phyloP scores from a whole-genome alignment of 2,797 vertebrate species.

The Sebastiscus tertius region DNA sequence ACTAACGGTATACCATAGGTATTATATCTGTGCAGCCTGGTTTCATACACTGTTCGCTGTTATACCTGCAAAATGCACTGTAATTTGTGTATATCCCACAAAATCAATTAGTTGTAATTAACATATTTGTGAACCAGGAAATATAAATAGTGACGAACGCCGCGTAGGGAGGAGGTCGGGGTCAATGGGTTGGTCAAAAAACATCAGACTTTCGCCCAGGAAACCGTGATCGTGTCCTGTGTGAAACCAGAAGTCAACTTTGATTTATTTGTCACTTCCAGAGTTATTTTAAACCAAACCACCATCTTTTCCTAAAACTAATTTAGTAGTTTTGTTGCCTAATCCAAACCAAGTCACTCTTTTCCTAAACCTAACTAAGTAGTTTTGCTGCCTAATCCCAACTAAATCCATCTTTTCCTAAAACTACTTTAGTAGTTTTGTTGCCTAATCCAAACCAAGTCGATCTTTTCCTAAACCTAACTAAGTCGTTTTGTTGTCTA shows the following conservation, averaged over 20 bases:
- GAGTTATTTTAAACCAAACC: neutral
- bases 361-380: neutral
- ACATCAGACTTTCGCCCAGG: too few relatives aligned
- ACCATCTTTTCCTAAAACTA: neutral
- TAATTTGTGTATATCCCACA: neutral
- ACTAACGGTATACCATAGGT: slow-evolving; percentile 2
- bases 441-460: too few relatives aligned
- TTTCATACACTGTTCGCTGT: neutral
- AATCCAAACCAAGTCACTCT: too few relatives aligned
- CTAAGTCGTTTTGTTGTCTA: too few relatives aligned
- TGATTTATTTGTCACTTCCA: too few relatives aligned
- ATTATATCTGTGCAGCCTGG: neutral
- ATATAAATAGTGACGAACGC: neutral
- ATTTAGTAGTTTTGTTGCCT: too few relatives aligned
- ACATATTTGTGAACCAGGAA: neutral
- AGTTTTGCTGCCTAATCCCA: neutral
- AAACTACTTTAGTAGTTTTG: too few relatives aligned
- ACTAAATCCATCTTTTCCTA: neutral
- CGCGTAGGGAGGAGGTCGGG: too few relatives aligned
- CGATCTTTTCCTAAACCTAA: too few relatives aligned
- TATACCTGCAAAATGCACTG: neutral
- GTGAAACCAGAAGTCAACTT: too few relatives aligned
- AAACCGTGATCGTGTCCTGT: too few relatives aligned
- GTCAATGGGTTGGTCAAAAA: too few relatives aligned
- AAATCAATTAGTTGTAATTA: neutral